Evolutionary conservation across 2,888 invertebrate species (phyloP).

Genomic region (Macaria notata): DNA sequence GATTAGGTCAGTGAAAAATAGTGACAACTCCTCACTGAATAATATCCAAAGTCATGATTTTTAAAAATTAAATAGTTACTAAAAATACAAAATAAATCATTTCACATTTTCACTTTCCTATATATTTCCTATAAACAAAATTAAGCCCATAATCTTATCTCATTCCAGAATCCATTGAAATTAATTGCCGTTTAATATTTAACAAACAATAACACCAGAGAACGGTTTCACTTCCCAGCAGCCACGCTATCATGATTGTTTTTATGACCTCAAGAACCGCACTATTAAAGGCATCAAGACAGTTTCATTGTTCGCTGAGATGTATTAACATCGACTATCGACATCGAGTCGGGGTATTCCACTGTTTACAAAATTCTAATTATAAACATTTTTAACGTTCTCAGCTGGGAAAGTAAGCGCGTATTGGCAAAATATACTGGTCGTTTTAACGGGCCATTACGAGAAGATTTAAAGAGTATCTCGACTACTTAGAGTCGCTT

Average conservation of each 20-base stretch:
- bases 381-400: conserved; percentile 59
- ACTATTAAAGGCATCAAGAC: conserved; percentile 30
- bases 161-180: conserved; percentile 23
- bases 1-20: no score
- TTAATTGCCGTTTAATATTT: conserved; percentile 20
- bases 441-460: conserved; percentile 73
- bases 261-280: conserved; percentile 26
- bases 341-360: conserved; percentile 32
- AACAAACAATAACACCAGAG: conserved; percentile 21
- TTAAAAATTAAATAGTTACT: no score
- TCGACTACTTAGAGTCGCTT: conserved; percentile 63
- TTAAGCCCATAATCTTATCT: conserved; percentile 2
- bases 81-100: no score
- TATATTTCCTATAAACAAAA: background rate
- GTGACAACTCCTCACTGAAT: no score
- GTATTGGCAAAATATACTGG: conserved; percentile 62
- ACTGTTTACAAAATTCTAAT: conserved; percentile 46
- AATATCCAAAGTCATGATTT: no score
- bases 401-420: conserved; percentile 47
- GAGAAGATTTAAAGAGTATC: conserved; percentile 71
- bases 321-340: conserved; percentile 32
- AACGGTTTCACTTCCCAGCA: conserved; percentile 22
- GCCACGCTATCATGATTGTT: conserved; percentile 16
- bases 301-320: conserved; percentile 34
- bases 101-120: background rate